A percentile compares a stretch with the other conserved stretches of the same genome.
phyloP scores from a whole-genome alignment of 2,113 vertebrate genomes.

The Chloroceryle aenea region DNA sequence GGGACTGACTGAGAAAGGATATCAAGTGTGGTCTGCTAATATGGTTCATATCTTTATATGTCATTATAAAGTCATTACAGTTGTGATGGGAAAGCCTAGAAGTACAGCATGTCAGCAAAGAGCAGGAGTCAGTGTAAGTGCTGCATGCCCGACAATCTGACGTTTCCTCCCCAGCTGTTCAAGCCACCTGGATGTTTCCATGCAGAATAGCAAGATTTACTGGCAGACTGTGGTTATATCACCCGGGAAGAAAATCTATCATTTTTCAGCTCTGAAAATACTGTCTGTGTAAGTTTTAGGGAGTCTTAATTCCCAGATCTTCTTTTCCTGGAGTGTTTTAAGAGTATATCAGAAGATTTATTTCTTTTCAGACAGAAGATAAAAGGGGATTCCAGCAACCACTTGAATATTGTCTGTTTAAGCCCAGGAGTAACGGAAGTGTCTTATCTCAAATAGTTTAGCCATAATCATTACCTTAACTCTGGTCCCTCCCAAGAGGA shows the following conservation, averaged over 20 bases:
- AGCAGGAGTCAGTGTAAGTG: background rate
- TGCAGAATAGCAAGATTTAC: background rate
- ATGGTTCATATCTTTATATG: background rate
- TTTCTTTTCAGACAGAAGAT: background rate
- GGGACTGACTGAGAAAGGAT: background rate
- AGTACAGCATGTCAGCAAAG: background rate
- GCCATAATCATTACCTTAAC: background rate
- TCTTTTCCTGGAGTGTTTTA: background rate
- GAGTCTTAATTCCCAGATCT: background rate
- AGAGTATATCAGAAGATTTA: background rate
- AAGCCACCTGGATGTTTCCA: background rate
- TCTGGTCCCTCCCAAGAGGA: background rate
- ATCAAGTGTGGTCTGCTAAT: background rate
- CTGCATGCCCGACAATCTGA: background rate
- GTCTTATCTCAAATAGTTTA: background rate
- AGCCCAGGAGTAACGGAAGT: background rate
- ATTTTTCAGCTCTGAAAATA: constrained; percentile 13
- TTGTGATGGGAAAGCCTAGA: background rate
- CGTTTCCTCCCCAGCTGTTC: constrained; percentile 8
- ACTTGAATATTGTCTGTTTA: background rate
- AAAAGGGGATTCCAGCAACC: constrained; percentile 14
- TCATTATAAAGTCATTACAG: background rate
- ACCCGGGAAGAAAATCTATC: background rate
- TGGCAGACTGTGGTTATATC: background rate
- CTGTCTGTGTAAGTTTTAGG: background rate